Base-by-base conservation (phyloP, 2,797 vertebrate species). In the Gymnoscopelus braueri region DNA sequence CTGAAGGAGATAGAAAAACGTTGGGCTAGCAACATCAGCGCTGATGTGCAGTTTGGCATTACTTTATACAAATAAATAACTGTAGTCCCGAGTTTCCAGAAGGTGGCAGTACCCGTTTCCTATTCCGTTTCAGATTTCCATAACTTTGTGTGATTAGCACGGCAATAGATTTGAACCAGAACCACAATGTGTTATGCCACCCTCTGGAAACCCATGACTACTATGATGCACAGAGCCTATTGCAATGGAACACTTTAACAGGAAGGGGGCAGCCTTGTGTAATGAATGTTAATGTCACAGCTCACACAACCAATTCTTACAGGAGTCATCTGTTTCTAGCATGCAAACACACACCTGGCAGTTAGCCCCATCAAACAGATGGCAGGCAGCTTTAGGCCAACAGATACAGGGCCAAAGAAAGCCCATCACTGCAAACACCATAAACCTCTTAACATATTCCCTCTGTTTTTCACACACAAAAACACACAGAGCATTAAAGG, bases 331-430 rank as follows among this genome's bases (percentile, higher is more conserved):
- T 67, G 23, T 7, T 14, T 51, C 11, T 12, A 59, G 39, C 65
- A 58, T 24, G 39, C 0, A 35, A 53, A 7, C 32, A 65, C 56
- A 69, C 57, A 73, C 26, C 54, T 75, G 74, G 74, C 82, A 65
- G 29, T 35, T 52, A 62, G 78, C 77, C 78, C 80, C 63, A 68
- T 63, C 35, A 66, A 44, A 69, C 79, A 80, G 80, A 84, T 80
- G 78, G 84, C 70, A 49, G 60, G 24, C 71, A 44, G 77, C 80
- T 79, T 78, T 72, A 65, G 15, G 60, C 56, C 48, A 55, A 69
- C 74, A 71, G 67, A 81, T 39, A 75, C 59, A 63, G 80, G 74
- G 75, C 75, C 79, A 80, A 64, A 65, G 81, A 81, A 60, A 4
- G 14, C 60, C 58, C 24, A 74, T 60, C 69, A 23, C 66, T 56